Evolutionary conservation across 2,888 invertebrate species (phyloP).

Genomic region (Abrostola triplasia): DNA sequence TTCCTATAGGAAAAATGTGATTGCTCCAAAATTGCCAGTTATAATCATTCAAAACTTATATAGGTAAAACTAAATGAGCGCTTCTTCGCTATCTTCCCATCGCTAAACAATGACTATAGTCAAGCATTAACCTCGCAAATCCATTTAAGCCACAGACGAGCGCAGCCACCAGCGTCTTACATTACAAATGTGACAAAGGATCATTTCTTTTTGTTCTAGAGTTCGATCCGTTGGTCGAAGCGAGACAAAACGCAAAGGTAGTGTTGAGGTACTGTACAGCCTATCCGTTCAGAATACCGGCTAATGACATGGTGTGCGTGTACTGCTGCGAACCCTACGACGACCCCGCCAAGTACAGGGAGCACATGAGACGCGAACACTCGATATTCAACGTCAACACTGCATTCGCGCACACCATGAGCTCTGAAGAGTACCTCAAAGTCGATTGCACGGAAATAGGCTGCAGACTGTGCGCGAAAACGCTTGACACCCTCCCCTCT

Average conservation of each 20-base stretch:
- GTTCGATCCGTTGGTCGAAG: constrained; percentile 67
- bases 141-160: background rate
- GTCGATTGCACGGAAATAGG: constrained; percentile 73
- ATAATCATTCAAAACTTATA: too few relatives aligned
- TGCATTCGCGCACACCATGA: constrained; percentile 63
- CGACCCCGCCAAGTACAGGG: constrained; percentile 66
- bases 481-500: constrained; percentile 55
- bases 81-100: too few relatives aligned
- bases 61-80: too few relatives aligned
- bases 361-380: constrained; percentile 71
- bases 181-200: constrained; percentile 55
- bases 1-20: too few relatives aligned
- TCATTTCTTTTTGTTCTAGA: constrained; percentile 78
- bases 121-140: background rate
- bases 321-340: constrained; percentile 70
- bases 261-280: constrained; percentile 71
- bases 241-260: constrained; percentile 73
- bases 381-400: constrained; percentile 62
- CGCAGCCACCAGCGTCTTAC: constrained; percentile 11
- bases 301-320: constrained; percentile 71
- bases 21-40: too few relatives aligned
- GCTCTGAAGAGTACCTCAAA: constrained; percentile 57
- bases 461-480: constrained; percentile 67
- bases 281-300: constrained; percentile 74
- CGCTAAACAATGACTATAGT: too few relatives aligned